Evolutionary conservation across 2,888 invertebrate species (phyloP).

Genomic region (Entomobrya multifasciata): DNA sequence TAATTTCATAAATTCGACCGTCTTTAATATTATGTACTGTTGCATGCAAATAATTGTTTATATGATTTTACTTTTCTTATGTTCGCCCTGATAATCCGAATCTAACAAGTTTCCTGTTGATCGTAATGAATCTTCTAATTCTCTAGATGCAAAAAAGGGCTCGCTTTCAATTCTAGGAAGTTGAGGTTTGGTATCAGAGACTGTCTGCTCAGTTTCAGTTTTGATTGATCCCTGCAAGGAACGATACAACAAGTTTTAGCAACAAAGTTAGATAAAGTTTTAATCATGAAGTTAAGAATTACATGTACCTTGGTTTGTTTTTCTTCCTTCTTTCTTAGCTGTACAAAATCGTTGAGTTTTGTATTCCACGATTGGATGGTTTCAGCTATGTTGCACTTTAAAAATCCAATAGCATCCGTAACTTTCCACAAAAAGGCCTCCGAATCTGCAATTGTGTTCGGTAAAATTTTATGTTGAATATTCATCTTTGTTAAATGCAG

Average conservation of each 20-base stretch:
- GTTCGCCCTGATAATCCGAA: slow-evolving; percentile 52
- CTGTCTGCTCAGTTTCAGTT: slow-evolving; percentile 60
- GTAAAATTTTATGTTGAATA: background rate
- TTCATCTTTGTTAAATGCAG: background rate
- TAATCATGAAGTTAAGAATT: slow-evolving; percentile 5
- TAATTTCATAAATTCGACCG: background rate
- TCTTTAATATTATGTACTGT: too few species aligned
- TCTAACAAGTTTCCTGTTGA: slow-evolving; percentile 62
- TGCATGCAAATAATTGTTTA: background rate
- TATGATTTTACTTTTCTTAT: slow-evolving; percentile 52
- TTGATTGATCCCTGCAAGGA: slow-evolving; percentile 54
- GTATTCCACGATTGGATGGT: slow-evolving; percentile 88
- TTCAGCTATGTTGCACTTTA: slow-evolving; percentile 87
- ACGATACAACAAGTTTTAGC: background rate
- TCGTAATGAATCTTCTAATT: slow-evolving; percentile 76
- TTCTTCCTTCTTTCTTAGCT: slow-evolving; percentile 82
- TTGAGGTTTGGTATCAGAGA: slow-evolving; percentile 23
- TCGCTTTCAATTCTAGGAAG: slow-evolving; percentile 77
- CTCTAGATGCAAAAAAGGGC: slow-evolving; percentile 57
- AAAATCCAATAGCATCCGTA: slow-evolving; percentile 85
- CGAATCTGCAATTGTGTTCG: too few species aligned
- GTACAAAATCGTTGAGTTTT: slow-evolving; percentile 81
- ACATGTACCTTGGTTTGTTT: slow-evolving; percentile 77
- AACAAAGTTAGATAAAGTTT: too few species aligned
- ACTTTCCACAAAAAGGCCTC: slow-evolving; percentile 82